Base-by-base conservation (phyloP, 2,797 vertebrate genomes). In the Tapirus indicus region DNA sequence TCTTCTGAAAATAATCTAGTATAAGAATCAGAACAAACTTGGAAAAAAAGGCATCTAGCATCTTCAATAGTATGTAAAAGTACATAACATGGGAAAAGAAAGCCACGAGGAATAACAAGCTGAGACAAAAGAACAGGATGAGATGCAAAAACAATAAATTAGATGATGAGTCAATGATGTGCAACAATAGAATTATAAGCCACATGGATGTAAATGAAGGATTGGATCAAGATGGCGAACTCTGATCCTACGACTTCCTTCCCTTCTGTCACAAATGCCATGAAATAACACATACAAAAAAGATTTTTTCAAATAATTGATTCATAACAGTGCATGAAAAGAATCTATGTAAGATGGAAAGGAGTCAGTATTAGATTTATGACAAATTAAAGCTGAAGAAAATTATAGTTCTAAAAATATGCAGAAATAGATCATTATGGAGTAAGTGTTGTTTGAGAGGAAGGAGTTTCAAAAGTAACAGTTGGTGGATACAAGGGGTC, bases 351-450 rank as follows among this genome's bases (percentile, higher is more conserved):
- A 74, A 56, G 3, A 38, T 25, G 49, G 25, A 74, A 90, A 78
- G 69, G 4, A 75, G 27, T 44, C 11, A 20, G 35, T 89, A 47
- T 69, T 62, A 41, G 44, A 90, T 90, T 84, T 74, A 69, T 47
- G 44, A 94, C 93, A 90, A 91, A 32, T 56, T 93, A 84, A 91
- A 93, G 32, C 44, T 72, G 38, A 88, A 75, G 49, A 83, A 94
- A 79, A 71, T 78, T 83, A 56, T 29, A 56, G 7, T 10, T 27
- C 29, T 41, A 79, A 91, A 83, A 68, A 71, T 95, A 20, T 78
- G 49, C n/a, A 23, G 17, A 11, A 87, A 83, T 62, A 79, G 84
- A 29, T 58, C 27, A 78, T 83, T 56, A 72, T 72, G 25, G 35
- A 84, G 13, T 32, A 38, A 27, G 6, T 0, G 5, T 27, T 86